phyloP scores from a whole-genome alignment of 2,113 vertebrate genomes.

The Cynocephalus volans region DNA sequence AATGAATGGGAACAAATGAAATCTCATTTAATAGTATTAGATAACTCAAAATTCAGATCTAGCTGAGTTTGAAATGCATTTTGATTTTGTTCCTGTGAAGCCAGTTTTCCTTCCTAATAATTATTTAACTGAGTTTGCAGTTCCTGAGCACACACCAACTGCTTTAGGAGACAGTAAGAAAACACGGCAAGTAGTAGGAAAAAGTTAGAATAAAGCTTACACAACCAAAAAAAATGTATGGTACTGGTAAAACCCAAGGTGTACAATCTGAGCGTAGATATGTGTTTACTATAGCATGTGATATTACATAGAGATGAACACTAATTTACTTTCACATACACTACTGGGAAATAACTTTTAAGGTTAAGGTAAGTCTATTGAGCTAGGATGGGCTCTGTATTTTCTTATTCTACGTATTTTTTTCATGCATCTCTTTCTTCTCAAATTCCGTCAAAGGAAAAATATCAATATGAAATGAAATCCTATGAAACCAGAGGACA shows the following conservation, averaged over 20 bases:
- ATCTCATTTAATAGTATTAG: background rate
- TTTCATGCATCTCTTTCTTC: background rate
- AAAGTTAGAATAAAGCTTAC: background rate
- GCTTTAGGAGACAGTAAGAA: background rate
- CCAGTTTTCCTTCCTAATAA: background rate
- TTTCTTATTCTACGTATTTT: constrained; percentile 14
- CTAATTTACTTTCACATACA: background rate
- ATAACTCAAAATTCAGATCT: background rate
- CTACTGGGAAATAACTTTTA: background rate
- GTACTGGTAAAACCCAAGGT: background rate
- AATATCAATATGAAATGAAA: background rate
- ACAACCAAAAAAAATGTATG: background rate
- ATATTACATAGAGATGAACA: background rate
- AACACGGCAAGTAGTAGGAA: background rate
- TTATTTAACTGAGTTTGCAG: background rate
- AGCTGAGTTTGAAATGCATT: background rate
- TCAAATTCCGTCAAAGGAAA: background rate
- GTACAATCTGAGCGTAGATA: background rate
- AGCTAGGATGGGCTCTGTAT: background rate
- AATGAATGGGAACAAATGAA: constrained; percentile 8
- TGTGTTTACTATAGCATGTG: background rate
- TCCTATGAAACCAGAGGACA: background rate
- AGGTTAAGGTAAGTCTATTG: background rate
- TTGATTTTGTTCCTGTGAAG: background rate
- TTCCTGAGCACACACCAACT: background rate